Base-by-base conservation (phyloP, 2,113 vertebrate species). In the Cyprinodon brontotheroides region DNA sequence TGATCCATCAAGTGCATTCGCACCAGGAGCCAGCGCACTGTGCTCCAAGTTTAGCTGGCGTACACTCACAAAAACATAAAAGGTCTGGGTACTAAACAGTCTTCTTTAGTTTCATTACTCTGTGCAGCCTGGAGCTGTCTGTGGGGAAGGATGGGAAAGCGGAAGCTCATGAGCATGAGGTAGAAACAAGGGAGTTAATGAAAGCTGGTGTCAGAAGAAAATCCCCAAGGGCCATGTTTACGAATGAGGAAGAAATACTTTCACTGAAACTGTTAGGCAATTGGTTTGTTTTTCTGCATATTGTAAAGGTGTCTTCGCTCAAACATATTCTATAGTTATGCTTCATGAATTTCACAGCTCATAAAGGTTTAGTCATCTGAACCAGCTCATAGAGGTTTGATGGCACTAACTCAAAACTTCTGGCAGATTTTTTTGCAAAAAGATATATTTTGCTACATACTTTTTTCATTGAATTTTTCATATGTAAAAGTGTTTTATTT, bases 1-100 rank as follows among this genome's bases (percentile, higher is more conserved):
- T 68, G 65, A 90, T 92, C 81, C 69, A 88, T 90, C 90, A 89
- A 84, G 70, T 69, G 70, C 39, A 57, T 39, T 82, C 73, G 15
- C 65, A 85, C 75, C 45, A 37, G 73, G 65, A 85, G 79, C 64
- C 75, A 76, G 43, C 68, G 62, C 70, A 72, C 65, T 79, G 68
- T 47, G 75, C 62, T 75, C 65, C 63, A 77, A 85, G 89, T 84
- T 91, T 84, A 91, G 53, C 71, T 80, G 81, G 72, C 75, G 70
- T 70, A 60, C 73, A 79, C 81, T 88, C 82, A 88, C 73, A 41
- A 72, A 85, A 76, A 86, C 82, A 83, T 59, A 74, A 65, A 41
- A 64, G 65, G 7, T 70, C 74, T 22, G 61, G 53, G 75, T 83
- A 79, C 75, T 82, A 77, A 72, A 86, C 39, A 67, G 36, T 68